Conservation (phyloP, 2,113 vertebrate species). For the Atrichornis clamosus region DNA sequence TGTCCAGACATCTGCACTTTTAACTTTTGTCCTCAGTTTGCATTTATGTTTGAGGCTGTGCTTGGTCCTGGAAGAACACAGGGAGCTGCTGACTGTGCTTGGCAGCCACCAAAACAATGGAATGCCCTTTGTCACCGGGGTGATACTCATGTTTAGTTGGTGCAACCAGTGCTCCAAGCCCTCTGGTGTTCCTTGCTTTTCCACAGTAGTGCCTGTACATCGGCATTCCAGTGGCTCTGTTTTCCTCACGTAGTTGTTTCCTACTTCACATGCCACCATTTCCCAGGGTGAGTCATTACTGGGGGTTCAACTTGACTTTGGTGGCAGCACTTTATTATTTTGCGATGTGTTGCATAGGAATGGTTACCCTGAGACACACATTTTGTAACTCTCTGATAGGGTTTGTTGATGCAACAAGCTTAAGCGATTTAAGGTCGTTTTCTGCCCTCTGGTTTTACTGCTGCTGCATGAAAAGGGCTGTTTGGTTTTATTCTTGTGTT, state of each 20-base stretch:
- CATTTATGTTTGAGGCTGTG: background rate
- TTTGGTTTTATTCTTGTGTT: conserved; percentile 53
- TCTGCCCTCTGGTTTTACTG: conserved; percentile 59
- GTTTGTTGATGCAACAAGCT: conserved; percentile 42
- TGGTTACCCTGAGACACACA: conserved; percentile 56
- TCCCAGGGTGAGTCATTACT: conserved; percentile 37
- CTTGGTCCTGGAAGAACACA: background rate
- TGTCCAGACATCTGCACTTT: background rate
- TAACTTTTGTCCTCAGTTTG: background rate
- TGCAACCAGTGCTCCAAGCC: background rate
- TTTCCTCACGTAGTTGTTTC: background rate
- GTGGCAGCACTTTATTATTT: conserved; percentile 26
- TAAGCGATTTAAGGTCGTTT: conserved; percentile 52
- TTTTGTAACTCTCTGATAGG: conserved; percentile 39
- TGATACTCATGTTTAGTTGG: background rate
- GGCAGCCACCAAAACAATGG: background rate
- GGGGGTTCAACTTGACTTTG: conserved; percentile 40
- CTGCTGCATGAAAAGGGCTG: conserved; percentile 42
- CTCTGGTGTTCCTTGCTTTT: background rate
- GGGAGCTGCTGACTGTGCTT: background rate
- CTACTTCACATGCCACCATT: background rate
- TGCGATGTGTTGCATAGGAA: conserved; percentile 17
- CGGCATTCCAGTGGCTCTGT: background rate
- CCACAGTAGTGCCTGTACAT: background rate
- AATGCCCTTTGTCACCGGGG: background rate